These are phyloP conservation scores for Oreortyx pictus DNA, from an alignment of 2,797 vertebrate genomes.

Conservation along the genomic window DNA sequence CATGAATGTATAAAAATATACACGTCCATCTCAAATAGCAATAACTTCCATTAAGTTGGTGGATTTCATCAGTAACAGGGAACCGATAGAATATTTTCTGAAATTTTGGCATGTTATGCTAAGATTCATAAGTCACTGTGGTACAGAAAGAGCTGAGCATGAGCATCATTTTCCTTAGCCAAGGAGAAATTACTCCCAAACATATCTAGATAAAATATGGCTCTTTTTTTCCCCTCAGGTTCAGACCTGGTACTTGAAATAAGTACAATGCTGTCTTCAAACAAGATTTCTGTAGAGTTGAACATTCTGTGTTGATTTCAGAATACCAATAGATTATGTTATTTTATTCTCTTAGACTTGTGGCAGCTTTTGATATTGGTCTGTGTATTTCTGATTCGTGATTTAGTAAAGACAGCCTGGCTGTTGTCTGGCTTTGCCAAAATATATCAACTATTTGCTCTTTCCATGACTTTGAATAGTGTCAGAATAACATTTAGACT, in stretches of 20 bases:
- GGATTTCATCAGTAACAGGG: neutral
- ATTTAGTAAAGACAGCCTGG: neutral
- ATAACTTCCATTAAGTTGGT: neutral
- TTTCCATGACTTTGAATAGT: slow-evolving; percentile 2
- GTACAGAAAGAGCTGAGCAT: neutral
- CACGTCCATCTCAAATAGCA: neutral
- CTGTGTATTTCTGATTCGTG: neutral
- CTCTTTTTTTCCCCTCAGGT: neutral
- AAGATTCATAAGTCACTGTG: neutral
- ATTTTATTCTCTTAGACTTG: neutral
- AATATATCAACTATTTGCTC: slow-evolving; percentile 24
- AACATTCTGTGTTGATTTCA: neutral
- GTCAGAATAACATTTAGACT: slow-evolving; percentile 34
- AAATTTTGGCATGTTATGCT: neutral
- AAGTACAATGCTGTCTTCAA: neutral
- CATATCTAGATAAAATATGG: neutral
- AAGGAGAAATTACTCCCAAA: neutral
- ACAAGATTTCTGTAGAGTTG: neutral
- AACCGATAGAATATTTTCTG: neutral
- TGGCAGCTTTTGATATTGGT: neutral
- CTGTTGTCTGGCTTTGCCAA: neutral
- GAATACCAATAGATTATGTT: neutral
- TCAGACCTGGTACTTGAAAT: neutral
- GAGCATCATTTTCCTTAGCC: neutral
- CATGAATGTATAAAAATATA: rapidly evolving